Evolutionary conservation across 2,888 invertebrate genomes (phyloP).

Genomic region (Xestia c-nigrum): DNA sequence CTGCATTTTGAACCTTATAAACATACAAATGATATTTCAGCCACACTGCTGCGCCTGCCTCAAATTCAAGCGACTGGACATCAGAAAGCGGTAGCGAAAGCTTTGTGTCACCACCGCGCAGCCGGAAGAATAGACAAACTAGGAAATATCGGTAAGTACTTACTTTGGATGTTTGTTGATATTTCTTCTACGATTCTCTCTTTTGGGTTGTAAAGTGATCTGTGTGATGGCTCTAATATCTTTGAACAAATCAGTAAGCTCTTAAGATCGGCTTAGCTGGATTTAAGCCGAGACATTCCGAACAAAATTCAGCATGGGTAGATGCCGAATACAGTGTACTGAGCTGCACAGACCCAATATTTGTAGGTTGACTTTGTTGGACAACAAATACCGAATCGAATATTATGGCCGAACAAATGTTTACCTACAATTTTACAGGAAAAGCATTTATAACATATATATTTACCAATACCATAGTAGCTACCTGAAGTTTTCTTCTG

Average conservation of each 20-base stretch:
- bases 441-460: neutral
- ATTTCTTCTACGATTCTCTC: neutral
- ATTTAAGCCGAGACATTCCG: neutral
- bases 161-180: neutral
- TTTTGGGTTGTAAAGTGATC: neutral
- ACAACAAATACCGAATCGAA: neutral
- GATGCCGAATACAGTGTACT: neutral
- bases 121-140: constrained; percentile 70
- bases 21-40: constrained; percentile 40
- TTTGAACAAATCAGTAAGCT: neutral
- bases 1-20: constrained; percentile 4
- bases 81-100: constrained; percentile 77
- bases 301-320: neutral
- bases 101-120: constrained; percentile 79
- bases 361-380: neutral
- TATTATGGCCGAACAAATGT: neutral
- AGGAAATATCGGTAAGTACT: constrained; percentile 81
- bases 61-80: constrained; percentile 79
- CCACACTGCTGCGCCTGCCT: constrained; percentile 53
- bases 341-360: neutral
- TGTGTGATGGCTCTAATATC: neutral
- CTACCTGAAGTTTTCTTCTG: neutral
- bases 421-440: neutral
- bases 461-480: too few relatives aligned
- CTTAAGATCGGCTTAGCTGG: neutral